phyloP scores from a whole-genome alignment of 2,113 vertebrate species.

The Barbus barbus region DNA sequence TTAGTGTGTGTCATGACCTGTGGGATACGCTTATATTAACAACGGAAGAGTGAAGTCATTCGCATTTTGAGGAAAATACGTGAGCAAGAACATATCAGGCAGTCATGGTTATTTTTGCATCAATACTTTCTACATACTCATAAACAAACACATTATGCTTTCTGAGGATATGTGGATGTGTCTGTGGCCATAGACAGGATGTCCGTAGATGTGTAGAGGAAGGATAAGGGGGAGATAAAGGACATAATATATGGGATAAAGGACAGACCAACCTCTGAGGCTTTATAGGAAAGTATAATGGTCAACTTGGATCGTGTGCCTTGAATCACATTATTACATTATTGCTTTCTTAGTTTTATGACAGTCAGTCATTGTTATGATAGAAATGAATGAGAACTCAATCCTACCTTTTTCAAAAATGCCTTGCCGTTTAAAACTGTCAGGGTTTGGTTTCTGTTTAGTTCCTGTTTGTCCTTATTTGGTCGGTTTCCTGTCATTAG shows the following conservation, averaged over 20 bases:
- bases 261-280: background rate
- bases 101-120: background rate
- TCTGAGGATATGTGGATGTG: background rate
- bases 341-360: background rate
- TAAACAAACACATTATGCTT: background rate
- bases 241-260: background rate
- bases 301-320: background rate
- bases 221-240: background rate
- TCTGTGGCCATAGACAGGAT: background rate
- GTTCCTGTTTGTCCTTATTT: too few relatives aligned
- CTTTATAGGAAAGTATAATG: background rate
- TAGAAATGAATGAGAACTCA: too few relatives aligned
- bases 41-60: background rate
- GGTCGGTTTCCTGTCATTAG: too few relatives aligned
- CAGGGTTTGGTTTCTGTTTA: too few relatives aligned
- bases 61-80: background rate
- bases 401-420: too few relatives aligned
- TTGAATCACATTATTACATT: background rate
- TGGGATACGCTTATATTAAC: background rate
- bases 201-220: background rate
- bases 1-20: slow-evolving; percentile 37
- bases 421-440: too few relatives aligned
- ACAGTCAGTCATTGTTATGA: too few relatives aligned
- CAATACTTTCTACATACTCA: background rate
- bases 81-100: background rate